Evolutionary conservation across 2,113 vertebrate species (phyloP).

Genomic region (Penelope pileata): DNA sequence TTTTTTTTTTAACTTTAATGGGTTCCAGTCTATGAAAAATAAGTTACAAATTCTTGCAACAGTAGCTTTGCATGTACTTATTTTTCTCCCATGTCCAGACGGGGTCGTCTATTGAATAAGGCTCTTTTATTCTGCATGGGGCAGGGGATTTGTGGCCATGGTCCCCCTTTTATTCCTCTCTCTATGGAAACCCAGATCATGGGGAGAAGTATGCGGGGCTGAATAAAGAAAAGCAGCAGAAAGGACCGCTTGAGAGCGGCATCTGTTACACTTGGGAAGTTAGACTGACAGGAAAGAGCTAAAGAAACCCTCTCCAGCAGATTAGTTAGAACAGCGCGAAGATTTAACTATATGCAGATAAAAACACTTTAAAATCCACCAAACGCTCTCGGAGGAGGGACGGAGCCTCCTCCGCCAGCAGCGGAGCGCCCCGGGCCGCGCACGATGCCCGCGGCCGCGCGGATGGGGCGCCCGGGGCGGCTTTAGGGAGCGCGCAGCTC

Average conservation of each 20-base stretch:
- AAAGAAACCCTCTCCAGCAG: conserved; percentile 83
- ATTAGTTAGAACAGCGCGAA: conserved; percentile 77
- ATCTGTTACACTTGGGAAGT: conserved; percentile 99
- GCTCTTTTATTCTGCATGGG: conserved; percentile 94
- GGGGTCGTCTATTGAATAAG: conserved; percentile 91
- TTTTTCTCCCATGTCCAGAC: conserved; percentile 85
- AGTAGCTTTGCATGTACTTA: conserved; percentile 88
- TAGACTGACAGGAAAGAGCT: conserved; percentile 91
- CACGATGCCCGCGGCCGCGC: too few species aligned
- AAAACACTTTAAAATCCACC: conserved; percentile 53
- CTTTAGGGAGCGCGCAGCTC: too few species aligned
- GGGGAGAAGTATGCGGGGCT: conserved; percentile 93
- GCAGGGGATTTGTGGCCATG: conserved; percentile 91
- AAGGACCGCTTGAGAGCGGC: conserved; percentile 93
- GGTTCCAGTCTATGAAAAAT: conserved; percentile 74
- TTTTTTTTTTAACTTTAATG: conserved; percentile 60
- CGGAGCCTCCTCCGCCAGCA: neutral
- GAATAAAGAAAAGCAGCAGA: conserved; percentile 95
- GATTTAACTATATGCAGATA: conserved; percentile 78
- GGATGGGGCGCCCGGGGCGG: too few species aligned
- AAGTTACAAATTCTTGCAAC: conserved; percentile 87
- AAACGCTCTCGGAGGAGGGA: neutral
- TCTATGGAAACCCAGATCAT: conserved; percentile 98
- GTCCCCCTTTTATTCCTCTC: conserved; percentile 95
- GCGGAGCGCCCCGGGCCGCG: too few species aligned